Conservation (phyloP, 2,888 invertebrate species). For the Xestia sexstrigata region DNA sequence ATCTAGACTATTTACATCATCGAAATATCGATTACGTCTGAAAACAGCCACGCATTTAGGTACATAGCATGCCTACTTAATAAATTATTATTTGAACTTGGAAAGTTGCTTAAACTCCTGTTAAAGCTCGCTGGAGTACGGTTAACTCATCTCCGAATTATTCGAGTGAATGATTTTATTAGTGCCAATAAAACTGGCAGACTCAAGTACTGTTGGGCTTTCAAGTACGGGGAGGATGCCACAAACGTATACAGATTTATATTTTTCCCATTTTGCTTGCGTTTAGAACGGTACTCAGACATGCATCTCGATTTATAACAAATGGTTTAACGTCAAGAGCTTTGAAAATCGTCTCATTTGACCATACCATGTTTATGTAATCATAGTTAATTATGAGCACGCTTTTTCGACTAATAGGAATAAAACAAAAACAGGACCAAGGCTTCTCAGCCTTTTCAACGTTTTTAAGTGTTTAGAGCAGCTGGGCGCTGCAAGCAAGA, state of each 20-base stretch:
- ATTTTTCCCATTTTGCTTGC: background rate
- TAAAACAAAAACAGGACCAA: background rate
- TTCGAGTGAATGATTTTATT: slow-evolving; percentile 67
- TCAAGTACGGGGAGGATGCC: slow-evolving; percentile 49
- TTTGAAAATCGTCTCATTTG: background rate
- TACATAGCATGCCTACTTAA: background rate
- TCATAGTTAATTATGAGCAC: background rate
- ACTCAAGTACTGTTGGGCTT: slow-evolving; percentile 49
- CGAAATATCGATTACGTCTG: slow-evolving; percentile 16
- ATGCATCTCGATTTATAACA: background rate
- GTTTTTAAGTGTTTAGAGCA: background rate
- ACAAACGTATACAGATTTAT: slow-evolving; percentile 16
- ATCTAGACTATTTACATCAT: background rate
- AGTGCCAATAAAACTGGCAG: slow-evolving; percentile 64
- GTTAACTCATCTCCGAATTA: slow-evolving; percentile 63
- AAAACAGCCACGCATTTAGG: background rate
- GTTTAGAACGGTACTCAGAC: slow-evolving; percentile 8
- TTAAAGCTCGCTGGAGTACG: slow-evolving; percentile 33
- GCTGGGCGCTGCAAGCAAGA: background rate
- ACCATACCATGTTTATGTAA: background rate
- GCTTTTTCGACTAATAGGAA: background rate
- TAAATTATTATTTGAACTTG: slow-evolving; percentile 17
- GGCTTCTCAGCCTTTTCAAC: too few relatives aligned
- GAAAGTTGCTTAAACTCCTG: slow-evolving; percentile 48
- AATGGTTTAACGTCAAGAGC: background rate